Evolutionary conservation across 2,797 vertebrate genomes (phyloP), one percentile per base, ranked within the genome.

Genomic region (Myotis pilosus): DNA sequence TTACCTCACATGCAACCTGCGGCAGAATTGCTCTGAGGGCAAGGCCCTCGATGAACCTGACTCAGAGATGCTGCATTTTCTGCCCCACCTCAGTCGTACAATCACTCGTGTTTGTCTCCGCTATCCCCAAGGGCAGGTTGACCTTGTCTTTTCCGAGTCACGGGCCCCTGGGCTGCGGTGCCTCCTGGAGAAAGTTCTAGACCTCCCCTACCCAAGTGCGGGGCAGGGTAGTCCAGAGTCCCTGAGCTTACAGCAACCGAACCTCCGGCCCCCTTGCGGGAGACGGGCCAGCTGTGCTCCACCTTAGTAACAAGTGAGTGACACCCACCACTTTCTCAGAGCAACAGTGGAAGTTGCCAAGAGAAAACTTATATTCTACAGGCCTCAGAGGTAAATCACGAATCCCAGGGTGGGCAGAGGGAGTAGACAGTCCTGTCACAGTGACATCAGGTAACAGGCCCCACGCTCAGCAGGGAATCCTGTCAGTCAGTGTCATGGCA

Each of bases 41-140:
- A 36, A 74, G n/a, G 33, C 71, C 41, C 38, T n/a, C 7, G 2
- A 55, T 20, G 13, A 28, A 5, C 30, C 47, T 6, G 62, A 33
- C 38, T 49, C 3, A 6, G 71, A 30, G 57, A 23, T 2, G 22
- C 33, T 36, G 22, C 2, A 0, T 25, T 49, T 68, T 25, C 82
- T 1, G 49, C 7, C 12, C 11, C 1, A 9, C 10, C 23, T 51
- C 30, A 0, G 2, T n/a, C 33, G 5, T 0, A 0, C 9, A 0
- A 2, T 5, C 13, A 20, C 19, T 25, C 1, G 2, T 4, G 33
- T 47, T 23, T 36, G n/a, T 38, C 6, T 53, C 51, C 2, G 0
- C 23, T 9, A 16, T 17, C 9, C 78, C 13, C 6, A 23, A 12
- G 25, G 0, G 33, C 17, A 17, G 33, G 51, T n/a, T 33, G 53